Percentiles rank a stretch among this genome's conserved stretches.
Evolutionary conservation across 2,797 vertebrate species (phyloP).

Genomic region (Peromyscus eremicus): DNA sequence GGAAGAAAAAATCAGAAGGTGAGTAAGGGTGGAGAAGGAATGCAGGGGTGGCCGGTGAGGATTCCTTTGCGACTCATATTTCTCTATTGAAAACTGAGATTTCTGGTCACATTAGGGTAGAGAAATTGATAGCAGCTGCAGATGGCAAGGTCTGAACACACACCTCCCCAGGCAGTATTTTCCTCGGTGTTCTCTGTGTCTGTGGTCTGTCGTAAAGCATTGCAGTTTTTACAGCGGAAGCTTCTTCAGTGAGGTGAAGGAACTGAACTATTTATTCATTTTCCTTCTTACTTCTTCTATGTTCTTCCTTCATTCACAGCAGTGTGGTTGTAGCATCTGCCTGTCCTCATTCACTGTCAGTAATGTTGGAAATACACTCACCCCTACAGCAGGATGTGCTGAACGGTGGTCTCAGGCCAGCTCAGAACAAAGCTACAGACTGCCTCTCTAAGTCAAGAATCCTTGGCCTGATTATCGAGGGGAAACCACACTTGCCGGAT

Average conservation of each 20-base stretch:
- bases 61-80: conserved; percentile 81
- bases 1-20: conserved; percentile 76
- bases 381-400: too few relatives aligned
- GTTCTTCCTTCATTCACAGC: background rate
- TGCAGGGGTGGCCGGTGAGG: conserved; percentile 52
- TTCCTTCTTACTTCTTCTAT: background rate
- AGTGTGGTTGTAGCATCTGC: background rate
- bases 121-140: conserved; percentile 88
- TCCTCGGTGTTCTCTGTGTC: conserved; percentile 71
- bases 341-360: background rate
- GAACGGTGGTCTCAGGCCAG: background rate
- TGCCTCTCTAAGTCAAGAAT: conserved; percentile 31
- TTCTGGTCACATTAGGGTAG: conserved; percentile 82
- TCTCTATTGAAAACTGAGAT: conserved; percentile 81
- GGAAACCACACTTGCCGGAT: background rate
- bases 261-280: conserved; percentile 22
- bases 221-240: conserved; percentile 29
- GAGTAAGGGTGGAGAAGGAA: conserved; percentile 45
- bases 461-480: background rate
- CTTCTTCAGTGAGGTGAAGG: conserved; percentile 35
- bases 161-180: conserved; percentile 82
- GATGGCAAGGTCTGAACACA: conserved; percentile 82
- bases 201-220: conserved; percentile 56
- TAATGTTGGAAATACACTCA: background rate
- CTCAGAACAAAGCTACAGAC: background rate